Percentiles rank a stretch among this genome's conserved stretches.
phyloP scores from a whole-genome alignment of 2,888 invertebrate species.

The Gisinianus flammeolus region DNA sequence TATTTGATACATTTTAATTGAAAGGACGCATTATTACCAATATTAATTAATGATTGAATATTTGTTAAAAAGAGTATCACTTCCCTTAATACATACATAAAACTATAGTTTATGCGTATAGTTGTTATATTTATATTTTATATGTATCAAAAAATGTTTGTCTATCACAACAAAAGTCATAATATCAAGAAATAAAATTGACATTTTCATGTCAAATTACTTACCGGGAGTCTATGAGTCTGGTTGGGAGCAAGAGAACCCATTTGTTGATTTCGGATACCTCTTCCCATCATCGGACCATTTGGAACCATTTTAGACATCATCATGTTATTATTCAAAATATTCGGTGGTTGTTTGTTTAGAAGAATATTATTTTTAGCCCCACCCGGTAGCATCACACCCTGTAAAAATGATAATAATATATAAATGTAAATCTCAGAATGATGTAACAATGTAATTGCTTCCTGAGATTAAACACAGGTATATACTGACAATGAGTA shows the following conservation, averaged over 20 bases:
- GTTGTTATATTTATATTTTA: too few species aligned
- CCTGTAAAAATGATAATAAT: neutral
- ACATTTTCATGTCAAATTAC: too few species aligned
- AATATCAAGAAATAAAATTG: too few species aligned
- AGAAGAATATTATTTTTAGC: slow-evolving; percentile 51
- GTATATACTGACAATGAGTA: too few species aligned
- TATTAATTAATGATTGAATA: too few species aligned
- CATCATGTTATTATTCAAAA: slow-evolving; percentile 58
- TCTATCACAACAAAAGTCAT: too few species aligned
- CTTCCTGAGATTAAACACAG: neutral
- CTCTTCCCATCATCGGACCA: slow-evolving; percentile 52
- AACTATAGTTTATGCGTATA: too few species aligned
- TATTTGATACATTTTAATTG: too few species aligned
- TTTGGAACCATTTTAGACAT: slow-evolving; percentile 56
- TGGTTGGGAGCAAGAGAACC: slow-evolving; percentile 49
- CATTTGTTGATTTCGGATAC: slow-evolving; percentile 52
- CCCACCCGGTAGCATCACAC: slow-evolving; percentile 41
- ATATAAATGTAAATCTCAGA: neutral
- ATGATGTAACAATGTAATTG: neutral
- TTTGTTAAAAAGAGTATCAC: too few species aligned
- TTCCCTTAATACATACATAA: too few species aligned
- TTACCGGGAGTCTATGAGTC: slow-evolving; percentile 57
- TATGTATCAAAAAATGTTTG: too few species aligned
- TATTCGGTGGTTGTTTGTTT: slow-evolving; percentile 50
- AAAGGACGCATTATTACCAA: too few species aligned